Conservation (phyloP, 2,113 vertebrate genomes). For the Chinchilla lanigera region DNA sequence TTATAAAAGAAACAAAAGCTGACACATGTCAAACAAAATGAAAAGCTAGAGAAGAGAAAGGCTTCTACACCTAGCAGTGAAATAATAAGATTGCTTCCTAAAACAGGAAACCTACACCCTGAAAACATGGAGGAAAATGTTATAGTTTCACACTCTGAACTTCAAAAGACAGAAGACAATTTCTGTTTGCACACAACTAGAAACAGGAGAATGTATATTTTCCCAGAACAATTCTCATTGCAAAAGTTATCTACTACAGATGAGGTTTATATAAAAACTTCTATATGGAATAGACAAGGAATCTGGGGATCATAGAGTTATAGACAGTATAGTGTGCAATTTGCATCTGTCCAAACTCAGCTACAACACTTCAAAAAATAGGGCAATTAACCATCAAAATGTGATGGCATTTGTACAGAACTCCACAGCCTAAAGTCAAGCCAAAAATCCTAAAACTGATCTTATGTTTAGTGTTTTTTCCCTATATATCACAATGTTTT, state of each 20-base stretch:
- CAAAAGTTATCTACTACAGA: not conserved
- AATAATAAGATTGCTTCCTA: not conserved
- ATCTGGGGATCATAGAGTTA: not conserved
- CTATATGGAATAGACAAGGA: not conserved
- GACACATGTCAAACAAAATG: constrained; percentile 56
- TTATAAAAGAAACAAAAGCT: constrained; percentile 55
- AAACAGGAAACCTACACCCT: not conserved
- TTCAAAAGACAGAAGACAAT: not conserved
- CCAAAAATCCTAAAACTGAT: not conserved
- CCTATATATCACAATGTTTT: not conserved
- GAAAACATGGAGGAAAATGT: not conserved
- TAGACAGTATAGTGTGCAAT: not conserved
- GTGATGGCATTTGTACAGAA: constrained; percentile 11
- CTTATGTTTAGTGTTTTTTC: not conserved
- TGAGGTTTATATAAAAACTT: constrained; percentile 21
- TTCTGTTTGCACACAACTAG: not conserved
- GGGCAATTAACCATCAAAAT: not conserved
- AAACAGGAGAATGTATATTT: not conserved
- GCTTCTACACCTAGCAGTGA: not conserved
- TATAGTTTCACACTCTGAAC: not conserved
- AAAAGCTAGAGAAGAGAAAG: constrained; percentile 10
- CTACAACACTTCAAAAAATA: not conserved
- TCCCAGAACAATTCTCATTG: not conserved
- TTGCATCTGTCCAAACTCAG: not conserved
- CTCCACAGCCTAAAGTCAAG: not conserved